These are phyloP conservation scores for Botrylloides violaceus DNA, from an alignment of 23 tunicate species.

Conservation along the genomic window DNA sequence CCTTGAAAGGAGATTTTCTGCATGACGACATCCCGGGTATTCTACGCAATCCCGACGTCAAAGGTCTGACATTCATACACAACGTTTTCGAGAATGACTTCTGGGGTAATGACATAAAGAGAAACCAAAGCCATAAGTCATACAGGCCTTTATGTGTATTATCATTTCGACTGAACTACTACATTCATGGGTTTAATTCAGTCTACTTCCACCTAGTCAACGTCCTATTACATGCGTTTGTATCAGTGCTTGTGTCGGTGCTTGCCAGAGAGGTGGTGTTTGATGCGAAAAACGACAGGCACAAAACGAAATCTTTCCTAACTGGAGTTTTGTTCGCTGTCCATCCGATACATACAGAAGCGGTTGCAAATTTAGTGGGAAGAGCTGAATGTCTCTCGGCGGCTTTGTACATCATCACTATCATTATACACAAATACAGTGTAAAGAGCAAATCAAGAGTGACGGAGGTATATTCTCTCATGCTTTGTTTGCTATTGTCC, in stretches of 20 bases:
- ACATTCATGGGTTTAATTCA: neutral
- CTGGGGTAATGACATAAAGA: conserved; percentile 63
- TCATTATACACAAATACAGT: conserved; percentile 7
- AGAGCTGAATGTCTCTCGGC: conserved; percentile 78
- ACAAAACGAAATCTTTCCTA: conserved; percentile 8
- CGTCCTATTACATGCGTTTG: conserved; percentile 33
- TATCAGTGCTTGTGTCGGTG: conserved; percentile 17
- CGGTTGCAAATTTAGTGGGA: conserved; percentile 59
- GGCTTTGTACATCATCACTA: conserved; percentile 33
- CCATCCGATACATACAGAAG: conserved; percentile 86
- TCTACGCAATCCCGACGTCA: conserved; percentile 65
- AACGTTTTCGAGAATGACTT: conserved; percentile 52
- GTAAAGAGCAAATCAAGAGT: neutral
- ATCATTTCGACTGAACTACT: conserved; percentile 30
- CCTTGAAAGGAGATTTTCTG: conserved; percentile 41
- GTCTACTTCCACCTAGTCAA: conserved; percentile 31
- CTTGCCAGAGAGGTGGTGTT: conserved; percentile 34
- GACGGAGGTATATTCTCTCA: neutral
- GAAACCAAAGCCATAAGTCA: conserved; percentile 54
- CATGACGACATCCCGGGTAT: conserved; percentile 88
- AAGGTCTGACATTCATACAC: conserved; percentile 10
- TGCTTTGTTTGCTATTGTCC: neutral
- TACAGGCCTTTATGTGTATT: conserved; percentile 70
- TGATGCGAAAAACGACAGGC: neutral
- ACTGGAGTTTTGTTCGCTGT: conserved; percentile 45